Evolutionary conservation across 2,797 vertebrate species (phyloP).

Genomic region (Clarias fuscus): DNA sequence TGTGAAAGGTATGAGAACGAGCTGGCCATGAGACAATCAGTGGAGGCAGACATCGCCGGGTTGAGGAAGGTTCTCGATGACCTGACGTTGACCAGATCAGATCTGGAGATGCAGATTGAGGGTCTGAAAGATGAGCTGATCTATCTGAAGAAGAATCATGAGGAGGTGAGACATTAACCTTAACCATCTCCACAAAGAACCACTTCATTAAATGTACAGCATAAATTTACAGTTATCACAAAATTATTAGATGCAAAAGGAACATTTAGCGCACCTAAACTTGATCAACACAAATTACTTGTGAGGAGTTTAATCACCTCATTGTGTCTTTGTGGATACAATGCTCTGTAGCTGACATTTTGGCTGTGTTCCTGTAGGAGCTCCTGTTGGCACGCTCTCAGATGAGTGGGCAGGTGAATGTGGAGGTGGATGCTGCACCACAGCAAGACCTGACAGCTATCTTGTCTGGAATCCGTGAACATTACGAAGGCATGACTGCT

Average conservation of each 20-base stretch:
- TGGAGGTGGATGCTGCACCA: conserved; percentile 78
- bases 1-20: conserved; percentile 69
- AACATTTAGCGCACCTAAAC: not conserved
- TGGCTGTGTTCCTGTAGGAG: conserved; percentile 60
- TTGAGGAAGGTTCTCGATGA: conserved; percentile 66
- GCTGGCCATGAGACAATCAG: conserved; percentile 65
- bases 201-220: not conserved
- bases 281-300: too few species aligned
- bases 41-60: conserved; percentile 71
- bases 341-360: not conserved
- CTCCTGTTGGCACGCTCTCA: conserved; percentile 69
- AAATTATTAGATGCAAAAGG: not conserved
- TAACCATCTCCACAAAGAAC: not conserved
- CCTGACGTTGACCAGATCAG: conserved; percentile 59
- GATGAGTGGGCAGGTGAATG: conserved; percentile 73
- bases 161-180: conserved; percentile 63
- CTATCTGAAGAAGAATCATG: conserved; percentile 68
- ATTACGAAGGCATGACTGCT: conserved; percentile 76
- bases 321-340: not conserved
- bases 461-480: conserved; percentile 77
- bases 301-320: not conserved
- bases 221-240: not conserved
- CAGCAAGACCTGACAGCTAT: conserved; percentile 74
- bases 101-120: conserved; percentile 70
- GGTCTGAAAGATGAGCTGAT: conserved; percentile 65